A percentile compares a stretch with the other conserved stretches of the same genome.
These are phyloP conservation scores for Ruditapes philippinarum DNA, from an alignment of 1,140 invertebrate species.

Conservation along the genomic window DNA sequence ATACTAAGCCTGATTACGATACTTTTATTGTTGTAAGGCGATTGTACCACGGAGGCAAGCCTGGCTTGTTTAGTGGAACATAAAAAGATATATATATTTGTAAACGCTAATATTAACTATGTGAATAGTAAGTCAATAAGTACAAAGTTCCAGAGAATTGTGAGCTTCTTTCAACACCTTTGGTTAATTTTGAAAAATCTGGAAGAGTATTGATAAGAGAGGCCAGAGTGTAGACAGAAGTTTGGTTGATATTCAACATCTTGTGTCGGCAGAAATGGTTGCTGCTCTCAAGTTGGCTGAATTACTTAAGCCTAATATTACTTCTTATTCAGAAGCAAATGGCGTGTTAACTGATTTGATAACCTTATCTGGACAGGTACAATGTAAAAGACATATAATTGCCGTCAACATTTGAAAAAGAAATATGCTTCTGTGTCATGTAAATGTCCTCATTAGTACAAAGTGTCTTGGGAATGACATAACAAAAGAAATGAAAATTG, in stretches of 20 bases:
- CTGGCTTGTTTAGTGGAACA: no score
- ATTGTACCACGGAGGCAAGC: no score
- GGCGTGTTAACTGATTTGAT: background rate
- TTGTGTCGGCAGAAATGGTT: conserved; percentile 1
- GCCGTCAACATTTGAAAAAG: background rate
- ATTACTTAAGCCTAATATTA: background rate
- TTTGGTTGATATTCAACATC: conserved; percentile 30
- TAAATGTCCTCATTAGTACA: background rate
- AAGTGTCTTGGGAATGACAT: conserved; percentile 34
- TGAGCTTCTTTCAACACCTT: background rate
- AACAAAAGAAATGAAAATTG: conserved; percentile 32
- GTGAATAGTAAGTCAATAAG: background rate
- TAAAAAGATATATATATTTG: no score
- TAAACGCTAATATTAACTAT: no score
- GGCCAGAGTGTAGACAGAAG: background rate
- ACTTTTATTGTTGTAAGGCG: no score
- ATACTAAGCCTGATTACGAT: no score
- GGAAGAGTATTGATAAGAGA: conserved; percentile 42
- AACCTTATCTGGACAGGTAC: conserved; percentile 11
- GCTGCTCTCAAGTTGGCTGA: conserved; percentile 31
- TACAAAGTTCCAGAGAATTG: conserved; percentile 20
- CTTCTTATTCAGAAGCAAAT: background rate
- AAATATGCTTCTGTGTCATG: background rate
- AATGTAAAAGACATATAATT: conserved; percentile 35
- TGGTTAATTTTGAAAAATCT: conserved; percentile 29